Base-by-base conservation (phyloP, 2,888 invertebrate species). In the Synergus japonicus region DNA sequence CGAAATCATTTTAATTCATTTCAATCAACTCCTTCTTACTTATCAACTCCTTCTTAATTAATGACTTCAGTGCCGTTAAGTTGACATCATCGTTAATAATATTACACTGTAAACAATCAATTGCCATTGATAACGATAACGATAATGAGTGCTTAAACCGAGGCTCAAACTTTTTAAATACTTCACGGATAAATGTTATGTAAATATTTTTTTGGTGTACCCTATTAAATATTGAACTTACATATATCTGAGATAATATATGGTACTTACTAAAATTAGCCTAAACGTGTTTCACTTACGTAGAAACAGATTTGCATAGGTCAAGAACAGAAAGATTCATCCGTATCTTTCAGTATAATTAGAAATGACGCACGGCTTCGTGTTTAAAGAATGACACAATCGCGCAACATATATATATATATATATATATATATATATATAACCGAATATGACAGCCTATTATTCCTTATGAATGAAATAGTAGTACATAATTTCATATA, bases 341-440 rank as follows among this genome's bases (percentile, higher is more conserved):
- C 77, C 77, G 65, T 46, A 77, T 44, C 82, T 67, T 81, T 79
- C 78, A 82, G 84, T 89, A 86, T 88, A 88, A 89, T 88, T 89
- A 89, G 89, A 86, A 80, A 78, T 87, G 88, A 88, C 87, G 88
- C 80, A 81, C 80, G 78, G 80, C 77, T 82, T 77, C 67, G 76
- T 22, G n/a, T 79, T 73, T 60, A 67, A 65, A 8, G 18, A 67
- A n/a, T n/a, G 18, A 46, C 46, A n/a, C 10, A 12, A 67, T 67
- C 79, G 41, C 77, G 66, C 79, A 80, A 76, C 22, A 78, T 65
- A 79, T 77, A 77, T 64, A 54, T 58, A 44, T 44, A 44, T 9
- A 44, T 9, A 78, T 65, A 79, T 77, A 77, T 64, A 54, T 58
- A 44, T 44, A 44, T 9, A 44, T 1, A 44, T 44, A 9, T 1